A percentile compares a stretch with the other conserved stretches of the same genome.
phyloP scores from a whole-genome alignment of 2,888 invertebrate species.

The Bembecia ichneumoniformis region DNA sequence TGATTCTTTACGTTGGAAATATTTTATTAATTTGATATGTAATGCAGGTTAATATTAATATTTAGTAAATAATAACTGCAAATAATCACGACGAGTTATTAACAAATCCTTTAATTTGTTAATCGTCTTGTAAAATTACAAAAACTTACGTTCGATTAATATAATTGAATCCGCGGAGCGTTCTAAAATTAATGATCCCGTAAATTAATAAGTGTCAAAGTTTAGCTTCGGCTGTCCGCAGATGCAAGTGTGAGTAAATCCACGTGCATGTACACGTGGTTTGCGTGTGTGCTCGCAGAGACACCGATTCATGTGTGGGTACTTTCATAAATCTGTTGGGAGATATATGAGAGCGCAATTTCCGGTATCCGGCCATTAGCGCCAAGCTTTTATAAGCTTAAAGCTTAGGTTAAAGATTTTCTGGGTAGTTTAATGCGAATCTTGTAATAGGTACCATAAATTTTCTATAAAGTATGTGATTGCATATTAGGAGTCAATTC shows the following conservation, averaged over 20 bases:
- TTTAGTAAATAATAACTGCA: no score
- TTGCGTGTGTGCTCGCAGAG: constrained; percentile 46
- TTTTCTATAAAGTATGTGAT: constrained; percentile 72
- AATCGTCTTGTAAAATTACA: no score
- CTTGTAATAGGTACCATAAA: constrained; percentile 73
- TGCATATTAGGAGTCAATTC: constrained; percentile 71
- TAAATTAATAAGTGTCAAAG: constrained; percentile 68
- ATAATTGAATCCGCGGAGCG: constrained; percentile 26
- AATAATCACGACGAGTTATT: no score
- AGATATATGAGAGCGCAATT: constrained; percentile 93
- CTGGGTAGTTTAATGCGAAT: constrained; percentile 73
- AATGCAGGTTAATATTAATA: no score
- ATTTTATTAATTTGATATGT: no score
- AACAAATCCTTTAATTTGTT: no score
- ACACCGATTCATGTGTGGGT: constrained; percentile 73
- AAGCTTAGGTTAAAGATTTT: constrained; percentile 74
- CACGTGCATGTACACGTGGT: constrained; percentile 19
- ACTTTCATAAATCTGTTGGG: constrained; percentile 92
- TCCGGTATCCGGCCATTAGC: constrained; percentile 91
- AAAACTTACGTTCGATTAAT: no score
- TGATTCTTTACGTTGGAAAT: no score
- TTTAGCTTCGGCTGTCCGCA: constrained; percentile 30
- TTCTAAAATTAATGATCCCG: constrained; percentile 58
- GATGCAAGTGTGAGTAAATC: constrained; percentile 23
- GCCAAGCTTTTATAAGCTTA: constrained; percentile 77